Conservation (phyloP, 2,888 invertebrate genomes). For the Hypena proboscidalis region DNA sequence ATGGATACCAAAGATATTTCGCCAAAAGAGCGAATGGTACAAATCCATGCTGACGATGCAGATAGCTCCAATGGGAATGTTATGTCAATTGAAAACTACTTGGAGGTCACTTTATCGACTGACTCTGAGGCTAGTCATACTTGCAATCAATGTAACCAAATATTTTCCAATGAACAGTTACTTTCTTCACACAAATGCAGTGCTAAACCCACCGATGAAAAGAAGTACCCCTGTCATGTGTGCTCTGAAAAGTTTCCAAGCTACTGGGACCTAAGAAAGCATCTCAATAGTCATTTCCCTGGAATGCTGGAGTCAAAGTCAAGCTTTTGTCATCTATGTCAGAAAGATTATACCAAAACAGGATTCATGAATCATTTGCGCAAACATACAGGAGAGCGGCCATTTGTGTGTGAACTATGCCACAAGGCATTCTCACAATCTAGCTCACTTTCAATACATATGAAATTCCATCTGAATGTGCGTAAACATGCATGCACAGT, state of each 20-base stretch:
- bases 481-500: conserved; percentile 83
- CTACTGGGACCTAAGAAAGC: conserved; percentile 81
- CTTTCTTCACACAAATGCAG: conserved; percentile 75
- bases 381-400: conserved; percentile 81
- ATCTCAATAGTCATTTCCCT: conserved; percentile 81
- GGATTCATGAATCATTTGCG: conserved; percentile 83
- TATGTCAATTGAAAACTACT: conserved; percentile 82
- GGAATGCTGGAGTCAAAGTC: conserved; percentile 83
- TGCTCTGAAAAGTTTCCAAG: conserved; percentile 81
- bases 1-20: conserved; percentile 74
- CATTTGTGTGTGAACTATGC: conserved; percentile 83
- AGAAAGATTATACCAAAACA: conserved; percentile 83
- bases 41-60: conserved; percentile 70
- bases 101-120: conserved; percentile 81
- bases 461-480: conserved; percentile 83
- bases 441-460: conserved; percentile 82
- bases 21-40: conserved; percentile 66
- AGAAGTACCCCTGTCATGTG: conserved; percentile 82
- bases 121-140: conserved; percentile 82
- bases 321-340: conserved; percentile 83
- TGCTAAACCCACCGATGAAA: conserved; percentile 78
- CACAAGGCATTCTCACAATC: conserved; percentile 83
- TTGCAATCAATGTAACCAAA: conserved; percentile 81
- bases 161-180: conserved; percentile 77
- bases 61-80: conserved; percentile 82